phyloP scores from a whole-genome alignment of 2,888 invertebrate genomes.

The Drosophila putrida region DNA sequence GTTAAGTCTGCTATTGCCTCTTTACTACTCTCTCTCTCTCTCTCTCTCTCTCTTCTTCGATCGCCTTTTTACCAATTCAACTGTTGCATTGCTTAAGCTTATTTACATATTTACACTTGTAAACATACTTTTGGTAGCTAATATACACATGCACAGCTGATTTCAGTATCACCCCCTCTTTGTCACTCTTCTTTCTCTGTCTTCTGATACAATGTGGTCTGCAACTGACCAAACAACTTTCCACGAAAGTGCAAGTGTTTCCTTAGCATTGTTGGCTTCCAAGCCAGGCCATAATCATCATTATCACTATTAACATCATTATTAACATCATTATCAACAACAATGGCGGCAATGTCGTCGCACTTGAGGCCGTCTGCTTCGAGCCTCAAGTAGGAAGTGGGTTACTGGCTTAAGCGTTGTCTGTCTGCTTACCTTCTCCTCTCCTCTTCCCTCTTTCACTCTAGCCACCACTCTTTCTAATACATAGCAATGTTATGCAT shows the following conservation, averaged over 20 bases:
- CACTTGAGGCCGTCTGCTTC: conserved; percentile 41
- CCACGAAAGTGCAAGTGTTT: conserved; percentile 81
- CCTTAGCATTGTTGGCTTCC: conserved; percentile 71
- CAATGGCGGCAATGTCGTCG: conserved; percentile 52
- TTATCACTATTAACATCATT: conserved; percentile 3
- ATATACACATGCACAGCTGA: conserved; percentile 34
- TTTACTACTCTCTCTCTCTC: background rate
- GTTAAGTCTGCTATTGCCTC: background rate
- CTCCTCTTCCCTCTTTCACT: background rate
- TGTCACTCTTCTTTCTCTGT: background rate
- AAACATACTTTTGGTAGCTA: conserved; percentile 10
- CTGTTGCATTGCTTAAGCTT: conserved; percentile 44
- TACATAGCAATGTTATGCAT: conserved; percentile 18
- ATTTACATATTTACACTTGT: conserved; percentile 54
- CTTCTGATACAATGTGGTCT: conserved; percentile 8
- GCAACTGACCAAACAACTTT: conserved; percentile 71
- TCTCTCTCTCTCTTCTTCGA: background rate
- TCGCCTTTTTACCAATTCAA: conserved; percentile 1
- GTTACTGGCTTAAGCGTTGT: conserved; percentile 59
- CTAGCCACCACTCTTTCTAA: background rate
- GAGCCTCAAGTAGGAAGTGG: conserved; percentile 71
- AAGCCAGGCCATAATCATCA: conserved; percentile 13
- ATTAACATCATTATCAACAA: conserved; percentile 17
- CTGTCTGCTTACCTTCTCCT: background rate
- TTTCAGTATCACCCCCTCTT: background rate